A percentile compares a stretch with the other conserved stretches of the same genome.
These are phyloP conservation scores for Pharmacophagus antenor DNA, from an alignment of 2,888 invertebrate genomes.

Conservation along the genomic window DNA sequence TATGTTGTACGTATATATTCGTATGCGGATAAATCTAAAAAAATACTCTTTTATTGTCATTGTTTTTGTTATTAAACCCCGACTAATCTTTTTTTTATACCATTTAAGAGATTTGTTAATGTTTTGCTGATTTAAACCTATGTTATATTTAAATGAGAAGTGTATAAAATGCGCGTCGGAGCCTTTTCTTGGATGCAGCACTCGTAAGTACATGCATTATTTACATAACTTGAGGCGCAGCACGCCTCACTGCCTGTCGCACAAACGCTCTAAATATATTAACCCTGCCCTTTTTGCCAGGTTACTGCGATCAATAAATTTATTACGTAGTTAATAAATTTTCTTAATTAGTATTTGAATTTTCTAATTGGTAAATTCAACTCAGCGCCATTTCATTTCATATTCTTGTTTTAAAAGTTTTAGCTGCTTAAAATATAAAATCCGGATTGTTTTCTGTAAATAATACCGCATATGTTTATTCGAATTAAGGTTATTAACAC, in stretches of 20 bases:
- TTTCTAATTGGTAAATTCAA: background rate
- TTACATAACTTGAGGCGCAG: slow-evolving; percentile 25
- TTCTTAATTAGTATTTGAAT: background rate
- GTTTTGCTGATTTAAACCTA: slow-evolving; percentile 6
- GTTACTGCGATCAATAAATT: slow-evolving; percentile 36
- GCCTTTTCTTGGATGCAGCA: slow-evolving; percentile 1
- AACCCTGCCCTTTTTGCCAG: slow-evolving; percentile 9
- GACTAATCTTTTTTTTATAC: no score
- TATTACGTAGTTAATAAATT: slow-evolving; percentile 32
- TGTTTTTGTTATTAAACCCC: no score
- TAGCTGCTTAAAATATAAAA: no score
- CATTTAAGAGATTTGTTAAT: background rate
- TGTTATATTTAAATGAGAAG: slow-evolving; percentile 18
- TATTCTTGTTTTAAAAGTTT: background rate
- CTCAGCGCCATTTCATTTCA: no score
- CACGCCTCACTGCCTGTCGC: slow-evolving; percentile 29
- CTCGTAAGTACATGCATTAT: slow-evolving; percentile 10
- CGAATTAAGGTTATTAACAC: no score
- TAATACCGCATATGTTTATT: no score
- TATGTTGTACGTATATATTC: no score
- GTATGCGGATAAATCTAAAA: no score
- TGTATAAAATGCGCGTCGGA: background rate
- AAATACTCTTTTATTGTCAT: no score
- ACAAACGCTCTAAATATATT: slow-evolving; percentile 33
- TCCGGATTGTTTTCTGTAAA: no score